Conservation (phyloP, 2,888 invertebrate species). For the Cheilosia vernalis region DNA sequence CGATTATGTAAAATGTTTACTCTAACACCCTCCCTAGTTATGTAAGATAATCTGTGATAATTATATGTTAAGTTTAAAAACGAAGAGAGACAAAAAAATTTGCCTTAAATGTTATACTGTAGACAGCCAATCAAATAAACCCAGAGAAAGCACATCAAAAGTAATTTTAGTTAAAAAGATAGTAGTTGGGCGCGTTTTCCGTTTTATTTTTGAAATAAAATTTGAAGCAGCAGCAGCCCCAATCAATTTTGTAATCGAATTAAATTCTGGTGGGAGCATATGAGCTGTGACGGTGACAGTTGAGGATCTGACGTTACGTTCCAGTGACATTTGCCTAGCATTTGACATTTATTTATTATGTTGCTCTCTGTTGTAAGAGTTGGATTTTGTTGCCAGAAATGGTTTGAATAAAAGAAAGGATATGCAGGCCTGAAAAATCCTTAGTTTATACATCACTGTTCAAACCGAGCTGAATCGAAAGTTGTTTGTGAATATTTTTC, state of each 20-base stretch:
- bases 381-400: too few species aligned
- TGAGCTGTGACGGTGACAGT: constrained; percentile 5
- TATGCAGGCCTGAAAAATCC: too few species aligned
- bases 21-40: constrained; percentile 33
- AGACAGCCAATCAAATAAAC: constrained; percentile 36
- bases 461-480: too few species aligned
- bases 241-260: constrained; percentile 42
- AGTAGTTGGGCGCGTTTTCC: constrained; percentile 10
- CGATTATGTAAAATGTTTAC: constrained; percentile 17
- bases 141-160: constrained; percentile 59
- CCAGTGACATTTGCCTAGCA: not conserved
- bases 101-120: constrained; percentile 38
- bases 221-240: constrained; percentile 18
- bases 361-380: too few species aligned
- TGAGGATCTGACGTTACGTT: not conserved
- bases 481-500: too few species aligned
- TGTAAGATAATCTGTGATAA: constrained; percentile 70
- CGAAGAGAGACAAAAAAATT: constrained; percentile 26
- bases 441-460: too few species aligned
- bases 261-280: not conserved
- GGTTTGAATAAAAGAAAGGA: too few species aligned
- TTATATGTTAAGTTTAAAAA: constrained; percentile 56
- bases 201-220: constrained; percentile 69
- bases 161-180: constrained; percentile 5
- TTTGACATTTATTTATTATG: not conserved